These are phyloP conservation scores for Dasypolia templi DNA, from an alignment of 2,888 invertebrate species.

Conservation along the genomic window DNA sequence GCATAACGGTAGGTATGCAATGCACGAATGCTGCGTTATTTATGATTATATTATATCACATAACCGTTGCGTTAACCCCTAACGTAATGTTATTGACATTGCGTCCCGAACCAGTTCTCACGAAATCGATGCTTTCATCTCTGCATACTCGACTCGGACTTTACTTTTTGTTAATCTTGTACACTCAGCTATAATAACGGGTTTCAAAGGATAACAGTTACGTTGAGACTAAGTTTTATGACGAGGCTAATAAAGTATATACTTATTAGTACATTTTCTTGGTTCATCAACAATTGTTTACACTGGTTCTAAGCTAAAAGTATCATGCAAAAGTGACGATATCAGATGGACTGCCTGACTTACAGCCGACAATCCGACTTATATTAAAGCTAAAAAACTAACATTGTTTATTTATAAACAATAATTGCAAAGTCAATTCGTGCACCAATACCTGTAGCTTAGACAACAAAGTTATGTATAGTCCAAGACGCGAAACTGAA, in stretches of 20 bases:
- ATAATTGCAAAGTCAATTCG: too few species aligned
- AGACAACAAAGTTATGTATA: too few species aligned
- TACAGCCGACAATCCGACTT: too few species aligned
- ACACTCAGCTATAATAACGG: neutral
- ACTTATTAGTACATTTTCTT: neutral
- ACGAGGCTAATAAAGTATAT: neutral
- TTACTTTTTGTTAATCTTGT: neutral
- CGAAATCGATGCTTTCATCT: constrained; percentile 5
- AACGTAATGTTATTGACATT: constrained; percentile 11
- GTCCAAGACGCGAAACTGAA: too few species aligned
- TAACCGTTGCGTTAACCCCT: constrained; percentile 4
- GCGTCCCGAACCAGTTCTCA: constrained; percentile 7
- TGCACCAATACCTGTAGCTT: too few species aligned
- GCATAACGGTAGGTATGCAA: neutral
- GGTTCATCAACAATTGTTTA: too few species aligned
- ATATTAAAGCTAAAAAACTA: too few species aligned
- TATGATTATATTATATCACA: neutral
- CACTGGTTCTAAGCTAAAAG: too few species aligned
- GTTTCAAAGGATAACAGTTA: constrained; percentile 13
- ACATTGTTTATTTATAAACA: too few species aligned
- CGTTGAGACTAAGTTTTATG: neutral
- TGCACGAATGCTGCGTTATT: neutral
- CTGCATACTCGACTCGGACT: neutral
- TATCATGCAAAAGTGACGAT: too few species aligned
- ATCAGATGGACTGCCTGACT: too few species aligned